Base-by-base conservation (phyloP, 2,113 vertebrate species). In the Isurus oxyrinchus region DNA sequence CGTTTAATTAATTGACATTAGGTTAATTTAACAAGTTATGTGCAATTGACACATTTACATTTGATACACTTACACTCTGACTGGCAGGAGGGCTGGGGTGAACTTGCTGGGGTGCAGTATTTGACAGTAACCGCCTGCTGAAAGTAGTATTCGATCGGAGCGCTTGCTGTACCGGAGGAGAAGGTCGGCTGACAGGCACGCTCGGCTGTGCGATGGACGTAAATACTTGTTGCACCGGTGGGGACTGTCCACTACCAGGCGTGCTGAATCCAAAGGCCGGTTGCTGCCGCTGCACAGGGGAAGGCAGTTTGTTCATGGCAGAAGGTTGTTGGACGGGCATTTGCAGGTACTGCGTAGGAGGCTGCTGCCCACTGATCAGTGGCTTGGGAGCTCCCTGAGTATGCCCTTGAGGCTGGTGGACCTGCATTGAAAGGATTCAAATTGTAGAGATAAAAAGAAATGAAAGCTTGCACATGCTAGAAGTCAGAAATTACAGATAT, bases 91-190 rank as follows among this genome's bases (percentile, higher is more conserved):
- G 13, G 66, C 2, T 72, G 23, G 94, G 53, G 25, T 95, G 66
- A 49, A 53, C 63, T 31, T 72, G 94, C 44, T 95, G 94, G 40
- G 94, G 11, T 14, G 7, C n/a, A 14, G 63, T n/a, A 35, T 49
- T 95, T 27, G 66, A 35, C 4, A 95, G 40, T 3, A 95, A 31
- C 66, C 69, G 94, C 6, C 94, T 40, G 25, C 66, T 95, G 44
- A 67, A 69, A 31, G 94, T 11, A 14, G 67, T 95, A 5, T 72
- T 95, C 0, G 94, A 72, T 31, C 66, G 21, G n/a, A 95, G 94
- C 14, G 66, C 67, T 95, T 95, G 94, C 40, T 95, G 94, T 40
- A 95, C 94, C 5, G 94, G 94, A 69, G 94, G 94, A 31, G 94
- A 95, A 2, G 94, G 94, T 31, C 90, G 90, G 59, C 94, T 95